Evolutionary conservation across 2,797 vertebrate species (phyloP).

Genomic region (Atherinosoma microstoma): DNA sequence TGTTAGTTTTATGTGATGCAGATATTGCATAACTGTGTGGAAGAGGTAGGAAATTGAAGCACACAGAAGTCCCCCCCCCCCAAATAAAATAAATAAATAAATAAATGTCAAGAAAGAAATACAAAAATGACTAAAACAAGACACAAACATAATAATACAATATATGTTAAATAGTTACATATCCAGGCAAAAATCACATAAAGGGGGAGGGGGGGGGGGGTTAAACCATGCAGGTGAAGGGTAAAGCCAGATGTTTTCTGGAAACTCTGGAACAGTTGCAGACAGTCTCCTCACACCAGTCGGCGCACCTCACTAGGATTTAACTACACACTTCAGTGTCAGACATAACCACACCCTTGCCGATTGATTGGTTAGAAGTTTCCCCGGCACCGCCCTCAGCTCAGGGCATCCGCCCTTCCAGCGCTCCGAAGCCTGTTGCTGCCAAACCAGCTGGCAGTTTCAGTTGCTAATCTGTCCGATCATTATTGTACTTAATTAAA

Average conservation of each 20-base stretch:
- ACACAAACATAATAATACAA: too few species aligned
- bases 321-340: slow-evolving; percentile 26
- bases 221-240: background rate
- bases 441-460: slow-evolving; percentile 62
- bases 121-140: too few species aligned
- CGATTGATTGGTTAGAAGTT: slow-evolving; percentile 83
- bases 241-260: background rate
- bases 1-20: too few species aligned
- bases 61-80: too few species aligned
- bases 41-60: too few species aligned
- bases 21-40: too few species aligned
- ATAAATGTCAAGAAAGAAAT: too few species aligned
- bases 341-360: slow-evolving; percentile 66
- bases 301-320: slow-evolving; percentile 76
- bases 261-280: slow-evolving; percentile 38
- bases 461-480: slow-evolving; percentile 13
- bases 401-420: slow-evolving; percentile 55
- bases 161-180: too few species aligned
- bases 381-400: slow-evolving; percentile 61
- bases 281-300: slow-evolving; percentile 66
- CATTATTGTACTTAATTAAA: slow-evolving; percentile 15
- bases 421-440: slow-evolving; percentile 60
- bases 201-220: too few species aligned
- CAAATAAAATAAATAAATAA: too few species aligned
- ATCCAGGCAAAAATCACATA: too few species aligned